Conservation (phyloP, 1,140 invertebrate genomes). For the Anagrus nilaparvatae region DNA sequence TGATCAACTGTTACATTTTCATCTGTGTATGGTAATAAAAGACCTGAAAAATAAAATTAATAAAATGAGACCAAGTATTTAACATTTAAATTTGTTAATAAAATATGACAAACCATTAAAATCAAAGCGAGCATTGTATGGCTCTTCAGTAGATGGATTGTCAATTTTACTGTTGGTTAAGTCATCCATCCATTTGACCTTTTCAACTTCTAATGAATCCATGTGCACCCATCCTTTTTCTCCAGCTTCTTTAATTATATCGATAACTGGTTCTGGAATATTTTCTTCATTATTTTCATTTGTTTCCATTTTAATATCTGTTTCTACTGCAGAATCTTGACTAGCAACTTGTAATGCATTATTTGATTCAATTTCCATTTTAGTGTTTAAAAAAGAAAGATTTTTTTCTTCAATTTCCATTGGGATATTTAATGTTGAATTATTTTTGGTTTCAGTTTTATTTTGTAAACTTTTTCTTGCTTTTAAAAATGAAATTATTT, state of each 20-base stretch:
- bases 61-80: neutral
- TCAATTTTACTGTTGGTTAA: constrained; percentile 35
- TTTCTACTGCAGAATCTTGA: neutral
- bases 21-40: constrained; percentile 57
- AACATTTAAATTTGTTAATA: neutral
- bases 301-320: constrained; percentile 6
- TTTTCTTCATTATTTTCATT: constrained; percentile 12
- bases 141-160: constrained; percentile 35
- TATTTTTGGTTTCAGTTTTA: constrained; percentile 11
- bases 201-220: constrained; percentile 69
- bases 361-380: neutral
- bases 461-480: constrained; percentile 38
- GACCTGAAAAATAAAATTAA: constrained; percentile 42
- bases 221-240: constrained; percentile 71
- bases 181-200: constrained; percentile 75
- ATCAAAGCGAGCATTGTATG: constrained; percentile 61
- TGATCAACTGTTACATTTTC: constrained; percentile 49
- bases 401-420: constrained; percentile 3
- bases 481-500: constrained; percentile 55
- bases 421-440: constrained; percentile 2
- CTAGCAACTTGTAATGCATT: neutral
- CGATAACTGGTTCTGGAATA: constrained; percentile 41
- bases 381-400: constrained; percentile 1
- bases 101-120: constrained; percentile 40
- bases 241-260: constrained; percentile 50